Conservation (phyloP, 1,140 invertebrate genomes). For the Drosophila lini region DNA sequence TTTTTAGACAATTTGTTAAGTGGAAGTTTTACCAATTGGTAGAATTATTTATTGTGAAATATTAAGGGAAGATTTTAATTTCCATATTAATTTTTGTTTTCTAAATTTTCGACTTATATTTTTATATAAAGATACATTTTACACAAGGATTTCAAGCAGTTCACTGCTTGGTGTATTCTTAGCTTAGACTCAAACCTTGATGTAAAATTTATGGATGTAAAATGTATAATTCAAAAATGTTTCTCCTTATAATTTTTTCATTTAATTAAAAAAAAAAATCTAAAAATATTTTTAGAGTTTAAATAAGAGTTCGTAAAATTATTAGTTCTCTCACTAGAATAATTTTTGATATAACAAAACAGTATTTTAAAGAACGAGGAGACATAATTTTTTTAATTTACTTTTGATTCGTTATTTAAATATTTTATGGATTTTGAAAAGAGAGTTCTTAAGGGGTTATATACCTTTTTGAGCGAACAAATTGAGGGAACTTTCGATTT, state of each 20-base stretch:
- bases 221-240: not conserved
- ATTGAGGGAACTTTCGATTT: no score
- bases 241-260: no score
- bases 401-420: no score
- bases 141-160: conserved; percentile 1
- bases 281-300: no score
- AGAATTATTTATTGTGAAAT: not conserved
- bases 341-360: not conserved
- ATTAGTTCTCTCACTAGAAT: not conserved
- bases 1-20: not conserved
- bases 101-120: not conserved
- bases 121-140: not conserved
- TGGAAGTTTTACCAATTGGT: not conserved
- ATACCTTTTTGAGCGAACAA: no score
- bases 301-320: no score
- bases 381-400: not conserved
- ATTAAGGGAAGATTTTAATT: not conserved
- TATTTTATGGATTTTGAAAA: no score
- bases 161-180: not conserved
- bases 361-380: not conserved
- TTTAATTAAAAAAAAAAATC: not conserved
- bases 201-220: not conserved
- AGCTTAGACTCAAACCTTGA: not conserved
- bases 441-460: no score
- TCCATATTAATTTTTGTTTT: not conserved